These are phyloP conservation scores for Crocodylus rhombifer DNA, from an alignment of 2,797 vertebrate species.

Conservation along the genomic window DNA sequence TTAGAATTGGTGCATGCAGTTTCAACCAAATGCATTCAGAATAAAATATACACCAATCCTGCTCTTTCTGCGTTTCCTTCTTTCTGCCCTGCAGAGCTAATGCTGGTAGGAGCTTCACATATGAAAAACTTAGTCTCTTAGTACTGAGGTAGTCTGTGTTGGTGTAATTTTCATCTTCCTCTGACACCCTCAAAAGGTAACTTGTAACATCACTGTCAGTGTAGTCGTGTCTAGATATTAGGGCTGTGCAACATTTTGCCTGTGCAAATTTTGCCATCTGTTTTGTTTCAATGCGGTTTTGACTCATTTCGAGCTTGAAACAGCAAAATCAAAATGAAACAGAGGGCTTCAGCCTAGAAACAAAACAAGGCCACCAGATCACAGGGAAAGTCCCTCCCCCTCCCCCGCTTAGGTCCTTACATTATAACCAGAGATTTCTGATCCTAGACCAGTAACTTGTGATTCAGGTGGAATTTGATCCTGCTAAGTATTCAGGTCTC, in stretches of 20 bases:
- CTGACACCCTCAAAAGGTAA: neutral
- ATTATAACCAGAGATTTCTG: neutral
- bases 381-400: no score
- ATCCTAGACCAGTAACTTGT: neutral
- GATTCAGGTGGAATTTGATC: neutral
- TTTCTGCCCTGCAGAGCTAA: neutral
- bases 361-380: neutral
- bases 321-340: fast-evolving
- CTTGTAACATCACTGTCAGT: neutral
- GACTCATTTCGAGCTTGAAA: neutral
- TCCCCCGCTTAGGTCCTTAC: neutral
- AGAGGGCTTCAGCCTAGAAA: neutral
- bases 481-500: neutral
- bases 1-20: neutral
- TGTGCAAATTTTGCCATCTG: no score
- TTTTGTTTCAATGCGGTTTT: neutral
- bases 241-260: no score
- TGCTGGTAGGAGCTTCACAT: neutral
- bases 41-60: neutral
- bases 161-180: neutral
- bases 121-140: neutral
- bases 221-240: no score
- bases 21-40: neutral
- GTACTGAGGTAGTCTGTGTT: neutral
- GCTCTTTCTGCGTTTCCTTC: neutral